These are phyloP conservation scores for Myiozetetes cayanensis DNA, from an alignment of 2,113 vertebrate genomes.

Conservation along the genomic window DNA sequence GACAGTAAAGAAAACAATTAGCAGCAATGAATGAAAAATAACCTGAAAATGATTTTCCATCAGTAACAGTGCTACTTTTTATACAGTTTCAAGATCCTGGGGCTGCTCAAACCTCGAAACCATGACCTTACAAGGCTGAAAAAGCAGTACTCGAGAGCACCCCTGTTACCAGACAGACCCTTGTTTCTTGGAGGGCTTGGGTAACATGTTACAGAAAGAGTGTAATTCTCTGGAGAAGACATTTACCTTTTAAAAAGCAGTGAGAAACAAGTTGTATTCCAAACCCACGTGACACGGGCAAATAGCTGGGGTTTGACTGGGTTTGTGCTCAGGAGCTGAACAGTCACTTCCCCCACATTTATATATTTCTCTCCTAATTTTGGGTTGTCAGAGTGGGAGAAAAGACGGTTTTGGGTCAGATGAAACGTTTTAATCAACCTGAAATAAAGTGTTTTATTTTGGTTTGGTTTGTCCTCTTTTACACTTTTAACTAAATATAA, in stretches of 20 bases:
- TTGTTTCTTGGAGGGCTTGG: neutral
- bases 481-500: conserved; percentile 5
- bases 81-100: neutral
- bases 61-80: neutral
- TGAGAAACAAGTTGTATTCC: neutral
- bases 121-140: neutral
- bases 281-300: neutral
- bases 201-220: neutral
- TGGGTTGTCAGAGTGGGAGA: neutral
- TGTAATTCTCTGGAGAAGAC: neutral
- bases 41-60: neutral
- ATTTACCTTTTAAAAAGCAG: neutral
- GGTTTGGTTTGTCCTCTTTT: neutral
- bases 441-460: neutral
- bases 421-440: neutral
- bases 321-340: neutral
- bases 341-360: neutral
- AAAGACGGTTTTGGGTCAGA: neutral
- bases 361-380: neutral
- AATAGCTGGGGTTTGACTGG: neutral
- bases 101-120: neutral
- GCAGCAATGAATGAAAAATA: neutral
- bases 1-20: neutral
- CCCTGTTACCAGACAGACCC: neutral
- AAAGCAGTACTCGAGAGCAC: neutral